A percentile compares a stretch with the other conserved stretches of the same genome.
Conservation (phyloP, 2,888 invertebrate genomes). For the Drosophila yooni region DNA sequence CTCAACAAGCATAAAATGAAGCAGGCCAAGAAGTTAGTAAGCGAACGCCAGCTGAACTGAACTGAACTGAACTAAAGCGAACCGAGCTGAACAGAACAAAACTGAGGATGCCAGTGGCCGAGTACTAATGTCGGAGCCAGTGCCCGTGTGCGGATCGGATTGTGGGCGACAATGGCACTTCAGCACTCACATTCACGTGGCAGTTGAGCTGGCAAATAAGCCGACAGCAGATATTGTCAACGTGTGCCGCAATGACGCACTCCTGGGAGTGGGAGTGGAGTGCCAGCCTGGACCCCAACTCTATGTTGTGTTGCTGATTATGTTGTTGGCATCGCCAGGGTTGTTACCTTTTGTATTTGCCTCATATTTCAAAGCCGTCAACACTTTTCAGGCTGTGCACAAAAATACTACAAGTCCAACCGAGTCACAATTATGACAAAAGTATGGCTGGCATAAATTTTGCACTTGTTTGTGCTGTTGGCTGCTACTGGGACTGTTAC, state of each 20-base stretch:
- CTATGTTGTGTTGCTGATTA: slow-evolving; percentile 43
- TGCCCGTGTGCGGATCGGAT: slow-evolving; percentile 21
- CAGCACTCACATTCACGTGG: slow-evolving; percentile 47
- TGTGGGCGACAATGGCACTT: slow-evolving; percentile 31
- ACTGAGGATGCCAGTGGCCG: slow-evolving; percentile 34
- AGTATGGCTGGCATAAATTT: slow-evolving; percentile 78
- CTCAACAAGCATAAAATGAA: slow-evolving; percentile 81
- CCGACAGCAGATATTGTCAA: slow-evolving; percentile 77
- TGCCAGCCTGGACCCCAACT: background rate
- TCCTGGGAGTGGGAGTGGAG: slow-evolving; percentile 22
- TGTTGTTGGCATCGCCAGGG: slow-evolving; percentile 49
- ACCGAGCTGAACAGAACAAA: background rate
- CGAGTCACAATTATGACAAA: slow-evolving; percentile 78
- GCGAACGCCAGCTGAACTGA: slow-evolving; percentile 28
- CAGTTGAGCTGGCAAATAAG: slow-evolving; percentile 70
- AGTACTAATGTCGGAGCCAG: slow-evolving; percentile 10
- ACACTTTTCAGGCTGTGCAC: slow-evolving; percentile 62
- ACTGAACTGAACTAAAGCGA: slow-evolving; percentile 17
- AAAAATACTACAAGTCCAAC: slow-evolving; percentile 62
- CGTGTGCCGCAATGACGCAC: slow-evolving; percentile 50
- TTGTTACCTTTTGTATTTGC: slow-evolving; percentile 70
- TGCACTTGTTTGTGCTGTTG: slow-evolving; percentile 66
- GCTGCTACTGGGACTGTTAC: slow-evolving; percentile 23
- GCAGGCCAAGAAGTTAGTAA: slow-evolving; percentile 56
- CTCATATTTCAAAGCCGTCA: slow-evolving; percentile 80